Base-by-base conservation (phyloP, 2,888 invertebrate species). In the Athrips mouffetella region DNA sequence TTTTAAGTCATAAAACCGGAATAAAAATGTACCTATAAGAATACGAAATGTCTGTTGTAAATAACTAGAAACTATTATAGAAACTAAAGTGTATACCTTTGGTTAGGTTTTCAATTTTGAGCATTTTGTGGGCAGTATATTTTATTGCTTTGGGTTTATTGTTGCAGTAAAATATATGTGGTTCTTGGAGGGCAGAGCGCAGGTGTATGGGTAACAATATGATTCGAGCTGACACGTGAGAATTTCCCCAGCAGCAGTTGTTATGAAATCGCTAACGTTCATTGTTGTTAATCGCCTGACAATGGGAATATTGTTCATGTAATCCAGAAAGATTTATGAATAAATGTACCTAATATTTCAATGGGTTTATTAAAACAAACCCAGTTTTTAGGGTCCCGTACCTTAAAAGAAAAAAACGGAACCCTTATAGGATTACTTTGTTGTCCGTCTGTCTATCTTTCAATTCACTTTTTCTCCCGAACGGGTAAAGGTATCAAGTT, bases 251-350 rank as follows among this genome's bases (percentile, higher is more conserved):
- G 63, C 72, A 70, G 63, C 72, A 60, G 73, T 77, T 79, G 74
- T 83, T 80, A 77, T 76, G 78, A 81, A 81, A 81, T 80, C 73
- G 60, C 69, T 59, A 70, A 67, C 67, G 65, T 59, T 68, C 69
- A 76, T 79, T 84, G 79, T 81, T 78, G 68, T 79, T 76, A 77
- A 80, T 76, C 71, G 69, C 58, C 63, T 53, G 63, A 80, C 79
- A 80, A 79, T 76, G 68, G 67, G 55, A 60, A 67, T 67, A 77
- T 78, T 82, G 78, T 79, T 72, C 73, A 60, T 62, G 62, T 59
- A 58, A 70, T 66, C 64, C 60, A 55, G 50, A 58, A 66, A 65
- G 73, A 67, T 58, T 66, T 35, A 27, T 40, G 16, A 5, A 21
- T 33, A 13, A 45, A 23, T 33, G n/a, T 18, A 35, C 16, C n/a